These are phyloP conservation scores for Machimus atricapillus DNA, from an alignment of 2,888 invertebrate species.

Conservation along the genomic window DNA sequence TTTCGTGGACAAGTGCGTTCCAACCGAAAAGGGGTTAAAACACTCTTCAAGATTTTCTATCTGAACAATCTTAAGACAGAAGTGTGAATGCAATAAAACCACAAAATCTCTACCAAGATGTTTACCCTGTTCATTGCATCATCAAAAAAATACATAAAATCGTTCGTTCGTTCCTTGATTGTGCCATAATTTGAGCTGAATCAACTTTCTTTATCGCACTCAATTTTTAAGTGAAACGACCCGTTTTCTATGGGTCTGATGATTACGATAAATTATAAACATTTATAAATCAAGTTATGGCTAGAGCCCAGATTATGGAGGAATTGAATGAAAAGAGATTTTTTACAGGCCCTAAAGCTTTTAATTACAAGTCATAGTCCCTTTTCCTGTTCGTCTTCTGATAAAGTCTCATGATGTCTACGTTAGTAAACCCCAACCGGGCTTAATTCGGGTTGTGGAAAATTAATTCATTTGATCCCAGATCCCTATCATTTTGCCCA, in stretches of 20 bases:
- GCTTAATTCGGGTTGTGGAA: not conserved
- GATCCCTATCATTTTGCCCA: not conserved
- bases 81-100: not conserved
- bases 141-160: not conserved
- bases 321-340: not conserved
- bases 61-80: not conserved
- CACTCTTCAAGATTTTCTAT: not conserved
- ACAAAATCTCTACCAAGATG: not conserved
- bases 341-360: not conserved
- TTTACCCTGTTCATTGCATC: not conserved
- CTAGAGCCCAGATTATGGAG: not conserved
- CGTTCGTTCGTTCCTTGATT: not conserved
- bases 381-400: not conserved
- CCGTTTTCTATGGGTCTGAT: not conserved
- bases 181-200: not conserved
- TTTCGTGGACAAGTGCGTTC: not conserved
- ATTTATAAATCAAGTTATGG: not conserved
- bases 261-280: not conserved
- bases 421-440: not conserved
- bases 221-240: not conserved
- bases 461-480: conserved; percentile 6
- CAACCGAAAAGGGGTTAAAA: not conserved
- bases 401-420: not conserved
- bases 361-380: not conserved
- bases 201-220: not conserved